Evolutionary conservation across 1,140 invertebrate genomes (phyloP), one percentile per base, ranked within the genome.

Genomic region (Leptinotarsa lineolata): DNA sequence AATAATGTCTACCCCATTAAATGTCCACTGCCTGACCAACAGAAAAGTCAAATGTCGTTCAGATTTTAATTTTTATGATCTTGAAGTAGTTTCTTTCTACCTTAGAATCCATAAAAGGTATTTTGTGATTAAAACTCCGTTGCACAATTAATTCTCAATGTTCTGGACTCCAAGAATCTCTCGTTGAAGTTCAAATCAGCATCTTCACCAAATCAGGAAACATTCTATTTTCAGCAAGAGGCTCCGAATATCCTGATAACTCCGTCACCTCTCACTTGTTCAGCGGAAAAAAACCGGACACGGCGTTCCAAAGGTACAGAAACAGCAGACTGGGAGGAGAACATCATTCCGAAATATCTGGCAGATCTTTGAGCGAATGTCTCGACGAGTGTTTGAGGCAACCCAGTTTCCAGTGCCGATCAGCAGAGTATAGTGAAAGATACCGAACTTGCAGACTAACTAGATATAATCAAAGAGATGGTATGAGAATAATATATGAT

Each of bases 281-380:
- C 83, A 90, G 91, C 15, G 92, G 92, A 13, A 89, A 93, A 61
- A 86, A 92, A 66, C 92, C 93, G 24, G 94, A 96, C 83, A 95
- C 94, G 1, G 94, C 94, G 22, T 95, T 96, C 86, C 93, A 96
- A 85, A 87, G 94, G 73, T 95, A 94, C 85, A 85, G 94, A 70
- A 95, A 95, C 84, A 94, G 92, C 77, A 86, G 94, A 66, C 86
- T 96, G 2, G 92, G 93, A 66, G 93, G 92, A 4, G 93, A 95
- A 84, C 95, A 94, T 84, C 94, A 95, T 85, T 95, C 93, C 2
- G 94, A 96, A 83, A 94, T 95, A 76, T 94, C 93, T 0, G 93
- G 93, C 58, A 87, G 93, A 68, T 93, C 93, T 4, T 85, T 96
- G 20, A 95, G 93, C 83, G 94, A 96, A 83, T 96, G 95, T 80